Conservation (phyloP, 1,140 invertebrate genomes). For the Daktulosphaira vitifoliae region DNA sequence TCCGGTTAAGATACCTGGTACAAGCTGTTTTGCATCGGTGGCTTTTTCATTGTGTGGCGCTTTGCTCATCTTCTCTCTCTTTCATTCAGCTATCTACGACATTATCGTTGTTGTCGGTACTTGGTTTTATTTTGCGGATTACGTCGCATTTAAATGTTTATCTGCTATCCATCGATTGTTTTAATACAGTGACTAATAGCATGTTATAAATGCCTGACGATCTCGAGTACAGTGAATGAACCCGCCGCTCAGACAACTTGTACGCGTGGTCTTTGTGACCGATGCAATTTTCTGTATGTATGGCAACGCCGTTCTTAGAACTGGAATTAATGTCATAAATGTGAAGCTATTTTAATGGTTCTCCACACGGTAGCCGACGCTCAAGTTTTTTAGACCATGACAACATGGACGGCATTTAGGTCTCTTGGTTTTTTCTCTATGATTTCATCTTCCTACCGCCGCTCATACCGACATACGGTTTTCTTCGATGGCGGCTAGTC, state of each 20-base stretch:
- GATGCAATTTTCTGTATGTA: background rate
- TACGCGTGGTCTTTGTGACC: slow-evolving; percentile 3
- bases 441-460: background rate
- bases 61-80: no score
- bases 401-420: slow-evolving; percentile 23
- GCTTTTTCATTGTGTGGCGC: no score
- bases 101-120: no score
- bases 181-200: no score
- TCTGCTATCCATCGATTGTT: no score
- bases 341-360: slow-evolving; percentile 32
- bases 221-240: slow-evolving; percentile 17
- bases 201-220: no score
- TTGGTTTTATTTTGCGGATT: no score
- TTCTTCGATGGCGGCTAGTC: background rate
- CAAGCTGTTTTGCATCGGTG: no score
- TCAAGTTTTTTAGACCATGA: background rate
- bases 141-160: no score
- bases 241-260: background rate
- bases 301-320: slow-evolving; percentile 10
- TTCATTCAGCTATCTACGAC: no score
- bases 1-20: no score
- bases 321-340: slow-evolving; percentile 29
- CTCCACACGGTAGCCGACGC: background rate
- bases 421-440: slow-evolving; percentile 23
- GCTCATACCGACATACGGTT: background rate